A percentile compares a stretch with the other conserved stretches of the same genome.
Evolutionary conservation across 2,797 vertebrate genomes (phyloP).

Genomic region (Helicolenus hilgendorfi): DNA sequence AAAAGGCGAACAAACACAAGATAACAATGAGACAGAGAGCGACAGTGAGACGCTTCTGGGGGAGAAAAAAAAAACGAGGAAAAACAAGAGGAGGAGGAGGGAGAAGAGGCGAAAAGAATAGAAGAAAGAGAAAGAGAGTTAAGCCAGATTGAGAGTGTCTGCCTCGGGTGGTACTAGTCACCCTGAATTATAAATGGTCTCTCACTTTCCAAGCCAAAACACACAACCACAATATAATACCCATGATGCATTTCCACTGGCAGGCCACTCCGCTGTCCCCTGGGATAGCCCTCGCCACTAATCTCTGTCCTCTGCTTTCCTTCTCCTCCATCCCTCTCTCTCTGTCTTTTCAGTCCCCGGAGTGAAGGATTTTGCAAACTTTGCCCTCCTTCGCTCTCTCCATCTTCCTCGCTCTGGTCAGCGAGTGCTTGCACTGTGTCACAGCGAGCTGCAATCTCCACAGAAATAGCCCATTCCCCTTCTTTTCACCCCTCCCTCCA

Average conservation of each 20-base stretch:
- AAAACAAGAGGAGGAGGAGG: neutral
- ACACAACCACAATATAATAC: constrained; percentile 81
- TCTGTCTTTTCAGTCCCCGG: constrained; percentile 36
- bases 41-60: constrained; percentile 65
- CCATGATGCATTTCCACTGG: constrained; percentile 82
- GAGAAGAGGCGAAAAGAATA: constrained; percentile 39
- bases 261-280: constrained; percentile 74
- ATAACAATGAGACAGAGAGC: constrained; percentile 68
- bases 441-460: constrained; percentile 52
- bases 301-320: constrained; percentile 73
- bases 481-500: constrained; percentile 6
- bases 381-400: constrained; percentile 56
- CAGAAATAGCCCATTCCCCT: constrained; percentile 32
- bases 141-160: constrained; percentile 80
- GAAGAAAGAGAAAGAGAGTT: constrained; percentile 67
- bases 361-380: constrained; percentile 71
- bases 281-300: constrained; percentile 69
- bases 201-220: constrained; percentile 83
- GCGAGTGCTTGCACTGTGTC: constrained; percentile 26
- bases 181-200: constrained; percentile 87
- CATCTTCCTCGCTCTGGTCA: constrained; percentile 48
- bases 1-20: constrained; percentile 44
- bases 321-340: constrained; percentile 42
- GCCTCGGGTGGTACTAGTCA: constrained; percentile 82
- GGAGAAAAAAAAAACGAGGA: constrained; percentile 44